These are phyloP conservation scores for Leptopilina drosophilae DNA, from an alignment of 2,888 invertebrate species.

Conservation along the genomic window DNA sequence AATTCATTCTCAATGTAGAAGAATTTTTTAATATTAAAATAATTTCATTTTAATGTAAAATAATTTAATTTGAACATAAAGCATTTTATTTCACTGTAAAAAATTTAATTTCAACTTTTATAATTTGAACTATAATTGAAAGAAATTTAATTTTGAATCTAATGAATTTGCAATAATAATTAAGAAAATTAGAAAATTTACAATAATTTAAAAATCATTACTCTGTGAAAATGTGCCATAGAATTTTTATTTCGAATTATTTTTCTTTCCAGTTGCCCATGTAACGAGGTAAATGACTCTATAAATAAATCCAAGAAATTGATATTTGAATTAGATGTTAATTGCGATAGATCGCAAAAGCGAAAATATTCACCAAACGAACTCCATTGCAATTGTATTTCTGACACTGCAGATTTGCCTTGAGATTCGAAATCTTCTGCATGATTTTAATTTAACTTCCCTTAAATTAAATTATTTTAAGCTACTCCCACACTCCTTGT, in stretches of 20 bases:
- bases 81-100: too few species aligned
- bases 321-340: slow-evolving; percentile 62
- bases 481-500: slow-evolving; percentile 51
- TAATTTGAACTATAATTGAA: too few species aligned
- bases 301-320: slow-evolving; percentile 60
- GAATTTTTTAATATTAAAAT: too few species aligned
- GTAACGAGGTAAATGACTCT: slow-evolving; percentile 69
- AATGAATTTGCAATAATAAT: neutral
- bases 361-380: slow-evolving; percentile 48
- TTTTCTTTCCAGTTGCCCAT: slow-evolving; percentile 66
- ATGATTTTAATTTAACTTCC: neutral
- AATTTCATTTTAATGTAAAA: too few species aligned
- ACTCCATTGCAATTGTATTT: neutral
- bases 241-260: slow-evolving; percentile 28
- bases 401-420: slow-evolving; percentile 13
- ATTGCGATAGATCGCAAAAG: slow-evolving; percentile 48
- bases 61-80: too few species aligned
- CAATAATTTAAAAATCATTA: too few species aligned
- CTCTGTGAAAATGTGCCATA: neutral
- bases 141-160: too few species aligned
- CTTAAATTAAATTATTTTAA: neutral
- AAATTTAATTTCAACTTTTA: too few species aligned
- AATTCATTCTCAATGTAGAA: too few species aligned
- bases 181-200: neutral
- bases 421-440: neutral